phyloP scores from a whole-genome alignment of 2,113 vertebrate species.

The Eolophus roseicapilla region DNA sequence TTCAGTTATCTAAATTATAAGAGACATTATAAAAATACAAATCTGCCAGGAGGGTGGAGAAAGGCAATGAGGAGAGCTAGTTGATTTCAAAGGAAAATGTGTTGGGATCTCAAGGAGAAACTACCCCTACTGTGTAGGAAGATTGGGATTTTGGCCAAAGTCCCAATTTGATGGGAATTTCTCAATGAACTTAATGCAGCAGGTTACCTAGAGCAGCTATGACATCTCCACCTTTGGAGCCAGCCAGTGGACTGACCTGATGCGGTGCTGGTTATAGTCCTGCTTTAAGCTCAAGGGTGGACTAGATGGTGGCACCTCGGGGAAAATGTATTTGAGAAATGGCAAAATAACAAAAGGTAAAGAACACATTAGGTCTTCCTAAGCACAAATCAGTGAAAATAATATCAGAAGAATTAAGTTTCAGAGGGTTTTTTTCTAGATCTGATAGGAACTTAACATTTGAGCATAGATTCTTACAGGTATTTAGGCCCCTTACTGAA shows the following conservation, averaged over 20 bases:
- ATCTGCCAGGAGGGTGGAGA: neutral
- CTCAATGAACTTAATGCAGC: neutral
- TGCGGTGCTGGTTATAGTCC: fast-evolving
- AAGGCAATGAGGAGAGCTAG: neutral
- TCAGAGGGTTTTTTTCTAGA: neutral
- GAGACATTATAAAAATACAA: neutral
- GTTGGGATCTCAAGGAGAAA: neutral
- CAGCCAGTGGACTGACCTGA: fast-evolving
- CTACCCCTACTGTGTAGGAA: neutral
- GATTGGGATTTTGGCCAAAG: neutral
- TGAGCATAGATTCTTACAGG: neutral
- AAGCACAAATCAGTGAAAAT: neutral
- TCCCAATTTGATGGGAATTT: neutral
- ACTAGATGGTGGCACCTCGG: neutral
- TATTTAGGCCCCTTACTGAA: neutral
- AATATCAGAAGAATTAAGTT: neutral
- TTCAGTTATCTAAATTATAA: neutral
- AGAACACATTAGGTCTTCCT: neutral
- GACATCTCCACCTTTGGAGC: neutral
- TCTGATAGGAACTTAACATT: neutral
- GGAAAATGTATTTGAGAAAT: neutral
- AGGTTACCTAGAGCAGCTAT: neutral
- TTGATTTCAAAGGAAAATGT: neutral
- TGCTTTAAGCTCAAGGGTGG: neutral
- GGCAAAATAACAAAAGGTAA: neutral